These are phyloP conservation scores for Caenorhabditis afra DNA, from an alignment of 2,888 invertebrate species.

Conservation along the genomic window DNA sequence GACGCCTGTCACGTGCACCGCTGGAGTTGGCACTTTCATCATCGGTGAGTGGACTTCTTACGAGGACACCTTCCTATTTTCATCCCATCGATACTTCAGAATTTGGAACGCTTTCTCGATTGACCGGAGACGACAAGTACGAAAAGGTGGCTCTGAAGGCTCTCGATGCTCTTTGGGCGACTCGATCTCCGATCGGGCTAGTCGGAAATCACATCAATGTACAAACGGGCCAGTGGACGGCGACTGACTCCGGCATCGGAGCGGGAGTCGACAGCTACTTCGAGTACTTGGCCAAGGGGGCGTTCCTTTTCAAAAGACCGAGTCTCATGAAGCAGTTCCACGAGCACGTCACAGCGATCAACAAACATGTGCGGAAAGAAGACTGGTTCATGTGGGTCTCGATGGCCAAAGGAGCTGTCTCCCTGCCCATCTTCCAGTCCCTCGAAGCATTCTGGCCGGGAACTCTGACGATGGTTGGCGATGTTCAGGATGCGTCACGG, in stretches of 20 bases:
- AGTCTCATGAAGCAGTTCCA: conserved; percentile 93
- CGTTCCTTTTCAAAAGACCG: conserved; percentile 91
- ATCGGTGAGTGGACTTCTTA: conserved; percentile 83
- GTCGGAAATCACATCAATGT: conserved; percentile 96
- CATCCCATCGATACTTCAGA: too few species aligned
- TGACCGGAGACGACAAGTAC: conserved; percentile 85
- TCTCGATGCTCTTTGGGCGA: conserved; percentile 90
- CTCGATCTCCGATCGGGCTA: conserved; percentile 85
- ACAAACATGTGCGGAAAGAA: conserved; percentile 87
- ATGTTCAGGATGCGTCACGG: conserved; percentile 91
- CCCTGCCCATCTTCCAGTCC: conserved; percentile 97
- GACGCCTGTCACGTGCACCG: conserved; percentile 96
- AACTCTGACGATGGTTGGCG: conserved; percentile 86
- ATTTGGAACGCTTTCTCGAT: conserved; percentile 87
- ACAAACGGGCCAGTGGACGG: conserved; percentile 87
- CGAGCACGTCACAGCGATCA: conserved; percentile 82
- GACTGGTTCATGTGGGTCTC: conserved; percentile 99
- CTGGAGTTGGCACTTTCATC: conserved; percentile 96
- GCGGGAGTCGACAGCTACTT: conserved; percentile 88
- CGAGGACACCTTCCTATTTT: background rate
- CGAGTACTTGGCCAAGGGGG: conserved; percentile 97
- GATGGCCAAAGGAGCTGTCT: conserved; percentile 90
- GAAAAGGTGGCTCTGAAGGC: conserved; percentile 93
- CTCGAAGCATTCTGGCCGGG: conserved; percentile 99
- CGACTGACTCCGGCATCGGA: conserved; percentile 95